Evolutionary conservation across 2,888 invertebrate genomes (phyloP).

Genomic region (Eueremaeus valkanovi): DNA sequence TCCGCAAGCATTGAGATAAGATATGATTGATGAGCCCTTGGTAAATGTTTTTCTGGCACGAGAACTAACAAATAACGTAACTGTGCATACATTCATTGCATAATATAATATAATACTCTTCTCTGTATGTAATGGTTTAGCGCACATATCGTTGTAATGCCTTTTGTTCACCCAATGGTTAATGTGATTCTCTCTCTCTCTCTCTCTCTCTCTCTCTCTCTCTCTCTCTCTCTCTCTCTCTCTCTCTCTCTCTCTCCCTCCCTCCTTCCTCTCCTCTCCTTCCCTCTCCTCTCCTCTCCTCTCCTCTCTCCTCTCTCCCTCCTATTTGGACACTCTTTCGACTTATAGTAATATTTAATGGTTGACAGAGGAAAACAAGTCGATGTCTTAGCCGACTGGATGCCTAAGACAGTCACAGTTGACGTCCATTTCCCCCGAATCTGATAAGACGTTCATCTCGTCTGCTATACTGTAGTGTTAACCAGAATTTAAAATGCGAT

Average conservation of each 20-base stretch:
- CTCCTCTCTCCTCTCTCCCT: neutral
- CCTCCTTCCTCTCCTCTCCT: neutral
- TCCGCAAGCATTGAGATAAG: constrained; percentile 27
- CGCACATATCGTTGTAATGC: constrained; percentile 15
- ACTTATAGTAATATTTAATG: neutral
- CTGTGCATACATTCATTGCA: constrained; percentile 16
- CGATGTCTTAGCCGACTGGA: neutral
- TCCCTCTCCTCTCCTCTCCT: neutral
- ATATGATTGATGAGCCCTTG: constrained; percentile 9
- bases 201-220: neutral
- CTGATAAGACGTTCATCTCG: neutral
- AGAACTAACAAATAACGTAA: constrained; percentile 26
- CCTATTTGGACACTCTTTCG: neutral
- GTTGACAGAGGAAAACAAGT: neutral
- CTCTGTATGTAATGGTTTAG: constrained; percentile 12
- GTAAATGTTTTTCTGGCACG: constrained; percentile 25
- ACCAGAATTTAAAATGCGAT: constrained; percentile 2
- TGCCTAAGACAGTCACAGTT: constrained; percentile 8
- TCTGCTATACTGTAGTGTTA: neutral
- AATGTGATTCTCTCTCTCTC: constrained; percentile 1
- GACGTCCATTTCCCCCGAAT: constrained; percentile 18
- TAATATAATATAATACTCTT: constrained; percentile 9
- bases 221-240: neutral
- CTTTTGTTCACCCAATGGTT: constrained; percentile 19
- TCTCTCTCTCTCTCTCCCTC: neutral